Percentiles rank a stretch among this genome's conserved stretches.
Evolutionary conservation across 2,113 vertebrate species (phyloP).

Genomic region (Mastomys natalensis): DNA sequence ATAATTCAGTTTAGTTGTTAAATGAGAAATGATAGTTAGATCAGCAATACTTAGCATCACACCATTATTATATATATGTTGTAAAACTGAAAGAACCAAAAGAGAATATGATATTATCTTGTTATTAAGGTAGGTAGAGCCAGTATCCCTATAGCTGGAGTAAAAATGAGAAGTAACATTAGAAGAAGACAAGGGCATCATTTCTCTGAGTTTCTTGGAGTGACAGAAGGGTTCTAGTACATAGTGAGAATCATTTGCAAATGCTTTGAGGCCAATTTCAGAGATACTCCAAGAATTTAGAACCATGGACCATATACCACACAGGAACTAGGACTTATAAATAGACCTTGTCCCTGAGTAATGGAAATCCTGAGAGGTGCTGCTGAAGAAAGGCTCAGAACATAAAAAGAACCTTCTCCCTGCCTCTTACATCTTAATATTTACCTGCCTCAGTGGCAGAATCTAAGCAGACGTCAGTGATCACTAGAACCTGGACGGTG

Average conservation of each 20-base stretch:
- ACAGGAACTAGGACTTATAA: neutral
- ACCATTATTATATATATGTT: neutral
- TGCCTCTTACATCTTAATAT: neutral
- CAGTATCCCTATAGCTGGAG: neutral
- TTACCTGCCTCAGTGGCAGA: neutral
- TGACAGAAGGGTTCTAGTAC: neutral
- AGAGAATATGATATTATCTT: neutral
- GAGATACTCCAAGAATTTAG: neutral
- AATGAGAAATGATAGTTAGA: constrained; percentile 28
- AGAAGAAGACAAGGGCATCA: neutral
- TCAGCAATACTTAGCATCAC: neutral
- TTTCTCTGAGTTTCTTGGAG: neutral
- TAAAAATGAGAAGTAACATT: neutral
- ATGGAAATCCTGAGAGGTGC: neutral
- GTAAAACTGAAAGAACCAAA: neutral
- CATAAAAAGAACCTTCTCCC: neutral
- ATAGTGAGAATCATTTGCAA: neutral
- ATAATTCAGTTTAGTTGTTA: neutral
- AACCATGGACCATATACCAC: neutral
- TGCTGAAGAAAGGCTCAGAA: neutral
- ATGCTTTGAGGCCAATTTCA: neutral
- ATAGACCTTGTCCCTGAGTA: neutral
- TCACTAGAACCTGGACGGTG: neutral
- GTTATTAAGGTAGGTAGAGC: neutral
- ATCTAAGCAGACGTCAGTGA: neutral